Conservation (phyloP, 92 coral and sea anemone species). For the Metridium senile region DNA sequence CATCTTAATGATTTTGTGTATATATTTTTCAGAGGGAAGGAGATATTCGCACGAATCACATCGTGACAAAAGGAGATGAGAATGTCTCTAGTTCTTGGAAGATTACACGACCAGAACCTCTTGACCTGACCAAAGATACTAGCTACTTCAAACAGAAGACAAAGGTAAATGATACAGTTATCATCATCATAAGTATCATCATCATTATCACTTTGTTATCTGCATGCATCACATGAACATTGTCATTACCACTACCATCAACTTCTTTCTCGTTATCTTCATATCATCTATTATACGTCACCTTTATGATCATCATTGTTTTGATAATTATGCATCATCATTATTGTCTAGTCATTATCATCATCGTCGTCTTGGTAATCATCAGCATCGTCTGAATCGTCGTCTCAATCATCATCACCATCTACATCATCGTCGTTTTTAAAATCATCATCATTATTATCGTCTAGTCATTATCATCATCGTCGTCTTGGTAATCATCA, state of each 20-base stretch:
- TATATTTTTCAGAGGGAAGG: constrained; percentile 68
- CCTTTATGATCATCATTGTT: too few relatives aligned
- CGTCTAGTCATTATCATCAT: background rate
- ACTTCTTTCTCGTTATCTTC: too few relatives aligned
- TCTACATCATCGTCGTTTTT: background rate
- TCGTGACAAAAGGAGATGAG: constrained; percentile 69
- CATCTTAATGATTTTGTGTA: too few relatives aligned
- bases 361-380: background rate
- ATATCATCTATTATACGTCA: too few relatives aligned
- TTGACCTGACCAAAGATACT: constrained; percentile 69
- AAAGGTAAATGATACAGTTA: constrained; percentile 26
- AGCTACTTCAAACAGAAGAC: constrained; percentile 83
- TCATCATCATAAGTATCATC: background rate
- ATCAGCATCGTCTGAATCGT: too few relatives aligned
- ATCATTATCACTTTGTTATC: background rate
- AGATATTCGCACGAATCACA: constrained; percentile 58
- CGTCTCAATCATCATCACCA: background rate
- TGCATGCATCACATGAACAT: too few relatives aligned
- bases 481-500: background rate
- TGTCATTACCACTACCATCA: too few relatives aligned
- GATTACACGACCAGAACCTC: constrained; percentile 58
- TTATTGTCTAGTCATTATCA: background rate
- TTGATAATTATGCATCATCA: background rate
- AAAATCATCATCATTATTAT: background rate
- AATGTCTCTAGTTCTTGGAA: constrained; percentile 70